Evolutionary conservation across 2,888 invertebrate genomes (phyloP).

Genomic region (Ganaspis brasiliensis): DNA sequence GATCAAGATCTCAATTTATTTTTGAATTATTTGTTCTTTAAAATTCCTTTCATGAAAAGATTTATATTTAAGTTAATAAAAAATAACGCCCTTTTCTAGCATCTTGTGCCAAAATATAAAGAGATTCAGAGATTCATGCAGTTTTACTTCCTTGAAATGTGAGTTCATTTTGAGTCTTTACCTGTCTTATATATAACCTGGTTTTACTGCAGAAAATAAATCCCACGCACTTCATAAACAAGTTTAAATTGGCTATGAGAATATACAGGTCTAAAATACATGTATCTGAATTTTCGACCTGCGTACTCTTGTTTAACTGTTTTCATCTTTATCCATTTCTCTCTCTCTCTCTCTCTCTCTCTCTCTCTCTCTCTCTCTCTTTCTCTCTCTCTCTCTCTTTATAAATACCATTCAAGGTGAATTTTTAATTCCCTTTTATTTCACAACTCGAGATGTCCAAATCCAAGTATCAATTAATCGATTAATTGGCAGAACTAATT

Average conservation of each 20-base stretch:
- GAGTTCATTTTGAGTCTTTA: constrained; percentile 20
- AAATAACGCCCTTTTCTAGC: constrained; percentile 6
- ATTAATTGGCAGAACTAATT: constrained; percentile 24
- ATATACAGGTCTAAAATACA: constrained; percentile 12
- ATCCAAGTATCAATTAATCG: not conserved
- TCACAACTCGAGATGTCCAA: constrained; percentile 36
- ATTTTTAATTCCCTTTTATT: constrained; percentile 53
- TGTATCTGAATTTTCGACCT: constrained; percentile 47
- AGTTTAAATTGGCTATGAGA: constrained; percentile 1
- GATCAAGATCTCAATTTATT: too few relatives aligned
- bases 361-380: constrained; percentile 30
- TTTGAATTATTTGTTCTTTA: too few relatives aligned
- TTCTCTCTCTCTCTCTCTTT: constrained; percentile 35
- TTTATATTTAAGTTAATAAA: not conserved
- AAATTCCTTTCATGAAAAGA: too few relatives aligned
- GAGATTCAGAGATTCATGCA: not conserved
- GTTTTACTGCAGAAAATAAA: not conserved
- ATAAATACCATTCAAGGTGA: not conserved
- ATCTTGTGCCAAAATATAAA: constrained; percentile 12
- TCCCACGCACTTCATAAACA: not conserved
- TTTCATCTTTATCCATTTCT: constrained; percentile 24
- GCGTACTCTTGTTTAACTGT: constrained; percentile 49
- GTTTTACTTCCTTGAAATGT: constrained; percentile 8
- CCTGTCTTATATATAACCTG: not conserved
- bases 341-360: constrained; percentile 21